Evolutionary conservation across 2,888 invertebrate genomes (phyloP).

Genomic region (Conus canariensis): DNA sequence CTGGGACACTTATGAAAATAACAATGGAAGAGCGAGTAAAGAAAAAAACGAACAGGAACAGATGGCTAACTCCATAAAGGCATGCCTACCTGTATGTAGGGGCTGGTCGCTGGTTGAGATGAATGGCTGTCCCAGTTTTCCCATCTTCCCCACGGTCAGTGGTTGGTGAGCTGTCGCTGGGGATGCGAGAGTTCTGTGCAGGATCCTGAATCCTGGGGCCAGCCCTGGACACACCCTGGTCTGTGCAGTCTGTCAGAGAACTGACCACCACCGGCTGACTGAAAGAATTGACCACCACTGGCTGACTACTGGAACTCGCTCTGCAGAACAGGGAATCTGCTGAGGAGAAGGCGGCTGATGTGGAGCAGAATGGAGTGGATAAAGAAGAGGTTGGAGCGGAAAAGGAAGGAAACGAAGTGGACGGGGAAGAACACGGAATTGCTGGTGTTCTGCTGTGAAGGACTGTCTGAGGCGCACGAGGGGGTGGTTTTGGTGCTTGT

Average conservation of each 20-base stretch:
- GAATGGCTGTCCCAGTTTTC: slow-evolving; percentile 8
- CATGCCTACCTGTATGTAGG: slow-evolving; percentile 48
- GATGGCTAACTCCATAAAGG: neutral
- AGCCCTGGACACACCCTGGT: neutral
- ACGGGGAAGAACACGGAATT: neutral
- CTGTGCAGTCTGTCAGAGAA: neutral
- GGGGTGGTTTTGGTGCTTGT: slow-evolving; percentile 27
- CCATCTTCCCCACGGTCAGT: neutral
- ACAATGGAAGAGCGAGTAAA: too few relatives aligned
- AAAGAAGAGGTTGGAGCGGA: neutral
- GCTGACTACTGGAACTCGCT: neutral
- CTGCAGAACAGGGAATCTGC: neutral
- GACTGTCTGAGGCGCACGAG: slow-evolving; percentile 14
- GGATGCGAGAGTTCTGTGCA: neutral
- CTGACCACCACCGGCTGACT: neutral
- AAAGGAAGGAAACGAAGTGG: neutral
- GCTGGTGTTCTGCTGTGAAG: neutral
- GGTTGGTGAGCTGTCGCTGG: neutral
- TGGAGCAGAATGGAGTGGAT: neutral
- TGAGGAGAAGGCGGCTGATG: neutral
- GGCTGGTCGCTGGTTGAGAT: slow-evolving; percentile 49
- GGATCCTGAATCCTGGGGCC: neutral
- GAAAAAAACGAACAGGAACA: neutral
- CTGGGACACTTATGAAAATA: too few relatives aligned
- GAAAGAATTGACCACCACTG: neutral